Percentiles rank a stretch among this genome's conserved stretches.
Evolutionary conservation across 2,113 vertebrate genomes (phyloP).

Genomic region (Pterocles burchelli): DNA sequence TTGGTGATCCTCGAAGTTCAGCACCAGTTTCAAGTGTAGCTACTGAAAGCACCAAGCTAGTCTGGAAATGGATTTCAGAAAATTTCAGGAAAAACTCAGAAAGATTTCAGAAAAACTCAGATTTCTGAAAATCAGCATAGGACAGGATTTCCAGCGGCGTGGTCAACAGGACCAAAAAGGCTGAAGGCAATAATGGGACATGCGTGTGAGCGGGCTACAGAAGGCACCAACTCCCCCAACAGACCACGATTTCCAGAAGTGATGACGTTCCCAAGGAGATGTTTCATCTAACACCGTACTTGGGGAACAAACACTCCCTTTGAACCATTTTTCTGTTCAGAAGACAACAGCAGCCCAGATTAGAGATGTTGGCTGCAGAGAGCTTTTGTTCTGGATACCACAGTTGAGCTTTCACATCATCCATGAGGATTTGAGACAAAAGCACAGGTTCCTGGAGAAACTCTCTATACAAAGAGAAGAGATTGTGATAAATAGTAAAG

Average conservation of each 20-base stretch:
- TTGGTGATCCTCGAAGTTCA: neutral
- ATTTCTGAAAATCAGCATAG: neutral
- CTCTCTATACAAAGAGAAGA: neutral
- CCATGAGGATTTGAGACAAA: neutral
- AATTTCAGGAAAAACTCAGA: too few species aligned
- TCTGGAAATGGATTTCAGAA: neutral
- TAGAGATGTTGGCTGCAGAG: neutral
- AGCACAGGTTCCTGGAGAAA: neutral
- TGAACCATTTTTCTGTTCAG: neutral
- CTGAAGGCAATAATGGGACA: neutral
- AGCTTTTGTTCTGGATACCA: neutral
- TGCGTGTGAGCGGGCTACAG: neutral
- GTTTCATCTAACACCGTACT: neutral
- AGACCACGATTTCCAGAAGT: neutral
- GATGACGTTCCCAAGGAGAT: fast-evolving
- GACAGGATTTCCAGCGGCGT: neutral
- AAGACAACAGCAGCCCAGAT: neutral
- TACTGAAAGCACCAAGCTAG: neutral
- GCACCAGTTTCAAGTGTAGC: neutral
- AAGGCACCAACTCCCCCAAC: neutral
- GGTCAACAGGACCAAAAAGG: too few species aligned
- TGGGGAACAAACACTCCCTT: neutral
- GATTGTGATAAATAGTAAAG: neutral
- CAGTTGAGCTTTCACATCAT: neutral
- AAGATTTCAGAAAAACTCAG: neutral